phyloP scores from a whole-genome alignment of 1,140 invertebrate genomes.

The Geopemphigus sp. region DNA sequence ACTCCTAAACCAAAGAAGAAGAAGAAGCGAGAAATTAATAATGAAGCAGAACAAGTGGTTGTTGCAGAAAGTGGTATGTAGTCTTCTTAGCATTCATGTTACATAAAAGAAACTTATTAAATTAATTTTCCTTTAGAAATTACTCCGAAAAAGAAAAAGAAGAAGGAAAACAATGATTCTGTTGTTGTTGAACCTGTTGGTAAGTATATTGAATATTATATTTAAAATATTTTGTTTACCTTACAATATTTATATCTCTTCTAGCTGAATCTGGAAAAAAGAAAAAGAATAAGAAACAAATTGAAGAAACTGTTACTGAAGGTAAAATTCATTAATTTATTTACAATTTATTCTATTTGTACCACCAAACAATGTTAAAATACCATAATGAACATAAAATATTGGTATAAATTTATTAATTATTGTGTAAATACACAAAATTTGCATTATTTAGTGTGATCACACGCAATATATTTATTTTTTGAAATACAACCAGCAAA shows the following conservation, averaged over 20 bases:
- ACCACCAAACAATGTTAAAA: no score
- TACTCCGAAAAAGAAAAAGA: slow-evolving; percentile 14
- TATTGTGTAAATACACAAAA: no score
- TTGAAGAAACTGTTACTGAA: slow-evolving; percentile 8
- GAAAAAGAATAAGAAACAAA: slow-evolving; percentile 34
- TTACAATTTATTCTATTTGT: not conserved
- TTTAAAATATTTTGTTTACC: not conserved
- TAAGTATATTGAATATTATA: not conserved
- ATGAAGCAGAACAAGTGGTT: not conserved
- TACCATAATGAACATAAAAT: no score
- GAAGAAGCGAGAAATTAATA: slow-evolving; percentile 13
- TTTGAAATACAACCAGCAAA: no score
- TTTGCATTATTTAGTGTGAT: no score
- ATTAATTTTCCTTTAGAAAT: not conserved
- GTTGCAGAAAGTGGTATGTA: not conserved
- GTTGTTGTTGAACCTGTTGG: slow-evolving; percentile 3
- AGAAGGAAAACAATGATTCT: slow-evolving; percentile 18
- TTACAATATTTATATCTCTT: not conserved
- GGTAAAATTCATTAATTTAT: not conserved
- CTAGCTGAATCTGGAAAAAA: slow-evolving; percentile 30
- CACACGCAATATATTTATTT: no score
- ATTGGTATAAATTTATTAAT: no score
- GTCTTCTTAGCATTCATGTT: not conserved
- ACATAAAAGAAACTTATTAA: not conserved
- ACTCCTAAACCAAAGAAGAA: slow-evolving; percentile 20